Evolutionary conservation across 2,113 vertebrate genomes (phyloP).

Genomic region (Marcusenius ussheri): DNA sequence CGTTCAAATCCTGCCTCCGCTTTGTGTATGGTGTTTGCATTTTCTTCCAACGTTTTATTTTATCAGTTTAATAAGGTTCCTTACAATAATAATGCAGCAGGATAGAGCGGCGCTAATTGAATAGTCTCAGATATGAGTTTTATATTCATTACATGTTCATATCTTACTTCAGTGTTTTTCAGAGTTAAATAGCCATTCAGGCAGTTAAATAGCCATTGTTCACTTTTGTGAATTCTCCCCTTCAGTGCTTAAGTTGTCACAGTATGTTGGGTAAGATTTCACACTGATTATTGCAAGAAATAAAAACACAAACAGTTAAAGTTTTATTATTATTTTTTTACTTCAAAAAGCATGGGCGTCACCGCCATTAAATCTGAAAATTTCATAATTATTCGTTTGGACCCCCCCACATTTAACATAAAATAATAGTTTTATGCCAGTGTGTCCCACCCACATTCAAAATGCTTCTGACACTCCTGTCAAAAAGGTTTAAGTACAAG

Average conservation of each 20-base stretch:
- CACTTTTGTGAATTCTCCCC: not conserved
- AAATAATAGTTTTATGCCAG: too few relatives aligned
- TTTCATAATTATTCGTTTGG: too few relatives aligned
- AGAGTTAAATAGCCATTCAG: slow-evolving; percentile 5
- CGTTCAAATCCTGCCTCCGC: not conserved
- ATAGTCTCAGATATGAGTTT: not conserved
- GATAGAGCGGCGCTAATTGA: not conserved
- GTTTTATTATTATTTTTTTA: not conserved
- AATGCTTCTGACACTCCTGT: not conserved
- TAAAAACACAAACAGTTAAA: not conserved
- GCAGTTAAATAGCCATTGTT: not conserved
- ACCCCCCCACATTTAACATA: too few relatives aligned
- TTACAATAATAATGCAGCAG: too few relatives aligned
- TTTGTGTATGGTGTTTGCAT: not conserved
- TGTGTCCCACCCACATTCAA: too few relatives aligned
- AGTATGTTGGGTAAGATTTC: not conserved
- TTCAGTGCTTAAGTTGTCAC: not conserved
- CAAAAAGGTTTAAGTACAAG: not conserved
- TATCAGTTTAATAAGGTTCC: too few relatives aligned
- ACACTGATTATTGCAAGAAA: not conserved
- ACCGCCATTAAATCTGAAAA: too few relatives aligned
- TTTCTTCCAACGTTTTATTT: not conserved
- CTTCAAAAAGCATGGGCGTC: not conserved
- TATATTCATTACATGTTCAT: not conserved
- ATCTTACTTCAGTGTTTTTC: not conserved